Evolutionary conservation across 2,797 vertebrate genomes (phyloP), one percentile per base, ranked within the genome.

Genomic region (Percopsis omiscomaycus): DNA sequence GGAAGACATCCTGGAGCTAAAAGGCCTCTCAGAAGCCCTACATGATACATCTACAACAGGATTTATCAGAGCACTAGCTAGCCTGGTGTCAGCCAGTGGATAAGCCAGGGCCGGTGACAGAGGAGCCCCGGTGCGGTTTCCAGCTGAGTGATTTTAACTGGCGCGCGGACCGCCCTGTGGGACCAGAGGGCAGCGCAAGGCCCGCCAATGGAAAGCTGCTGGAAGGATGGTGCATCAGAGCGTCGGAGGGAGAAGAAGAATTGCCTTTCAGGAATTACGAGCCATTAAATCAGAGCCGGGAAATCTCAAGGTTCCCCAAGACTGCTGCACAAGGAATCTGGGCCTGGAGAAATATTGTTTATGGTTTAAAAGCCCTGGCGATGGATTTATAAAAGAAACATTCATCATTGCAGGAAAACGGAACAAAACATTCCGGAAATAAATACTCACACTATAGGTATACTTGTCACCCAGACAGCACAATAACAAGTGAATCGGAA

Each of bases 291-390:
- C 96, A 97, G 89, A 12, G 3, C 90, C 86, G 93, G 95, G 96
- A 98, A 97, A 95, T 95, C 94, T 98, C 96, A 98, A 98, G 96
- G 96, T 97, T 98, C 94, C 94, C 94, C 91, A 94, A 94, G 95
- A 95, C 94, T 96, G 93, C 93, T 95, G 94, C 92, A 93, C 95
- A 96, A 96, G 95, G 95, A 94, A 94, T 96, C 95, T 95, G 93
- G 91, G 89, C 94, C 85, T 92, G 89, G 93, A 97, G 96, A 98
- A 96, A 96, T 95, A 98, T 98, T 94, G 94, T 96, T 94, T 93
- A 94, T 93, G 92, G 92, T 89, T 92, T 93, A 92, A 94, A 93
- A 93, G 90, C 87, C 89, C 87, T 82, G 77, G 84, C 89, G 88
- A 91, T 92, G 92, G 93, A 93, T 93, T 94, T 93, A 93, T 93